phyloP scores from a whole-genome alignment of 2,797 vertebrate genomes.

The Anguilla marmorata region DNA sequence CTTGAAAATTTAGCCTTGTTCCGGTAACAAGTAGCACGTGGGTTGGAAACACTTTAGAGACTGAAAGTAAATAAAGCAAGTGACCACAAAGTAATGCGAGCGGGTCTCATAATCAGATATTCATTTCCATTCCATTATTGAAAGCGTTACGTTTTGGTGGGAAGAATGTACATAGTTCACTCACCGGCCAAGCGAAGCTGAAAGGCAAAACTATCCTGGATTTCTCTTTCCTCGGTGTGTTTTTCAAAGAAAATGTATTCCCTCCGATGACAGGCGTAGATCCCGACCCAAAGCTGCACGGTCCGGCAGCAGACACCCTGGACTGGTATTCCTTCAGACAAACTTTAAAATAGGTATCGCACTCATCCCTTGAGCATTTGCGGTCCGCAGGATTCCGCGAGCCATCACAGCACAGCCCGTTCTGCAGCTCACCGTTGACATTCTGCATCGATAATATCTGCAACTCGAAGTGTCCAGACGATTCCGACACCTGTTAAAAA shows the following conservation, averaged over 20 bases:
- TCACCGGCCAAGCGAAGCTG: slow-evolving; percentile 95
- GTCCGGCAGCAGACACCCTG: slow-evolving; percentile 80
- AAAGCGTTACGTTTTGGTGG: background rate
- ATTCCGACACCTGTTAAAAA: slow-evolving; percentile 75
- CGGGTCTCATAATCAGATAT: background rate
- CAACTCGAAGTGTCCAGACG: slow-evolving; percentile 87
- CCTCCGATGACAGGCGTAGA: slow-evolving; percentile 87
- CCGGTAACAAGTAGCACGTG: background rate
- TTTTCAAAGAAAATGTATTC: slow-evolving; percentile 80
- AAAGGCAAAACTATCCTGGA: slow-evolving; percentile 84
- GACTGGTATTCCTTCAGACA: slow-evolving; percentile 94
- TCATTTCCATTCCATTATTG: background rate
- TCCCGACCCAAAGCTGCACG: slow-evolving; percentile 87
- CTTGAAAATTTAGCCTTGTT: background rate
- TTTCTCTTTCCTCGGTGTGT: slow-evolving; percentile 67
- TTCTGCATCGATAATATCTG: slow-evolving; percentile 88
- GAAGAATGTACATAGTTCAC: slow-evolving; percentile 53
- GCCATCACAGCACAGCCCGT: slow-evolving; percentile 84
- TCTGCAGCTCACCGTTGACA: slow-evolving; percentile 82
- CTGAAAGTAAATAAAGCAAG: background rate
- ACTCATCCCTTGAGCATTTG: slow-evolving; percentile 78
- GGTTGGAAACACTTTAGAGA: background rate
- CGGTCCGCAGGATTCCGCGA: slow-evolving; percentile 69
- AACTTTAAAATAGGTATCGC: slow-evolving; percentile 88
- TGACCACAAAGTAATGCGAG: background rate